Conservation (phyloP, 2,888 invertebrate species). For the Hymenopus coronatus region DNA sequence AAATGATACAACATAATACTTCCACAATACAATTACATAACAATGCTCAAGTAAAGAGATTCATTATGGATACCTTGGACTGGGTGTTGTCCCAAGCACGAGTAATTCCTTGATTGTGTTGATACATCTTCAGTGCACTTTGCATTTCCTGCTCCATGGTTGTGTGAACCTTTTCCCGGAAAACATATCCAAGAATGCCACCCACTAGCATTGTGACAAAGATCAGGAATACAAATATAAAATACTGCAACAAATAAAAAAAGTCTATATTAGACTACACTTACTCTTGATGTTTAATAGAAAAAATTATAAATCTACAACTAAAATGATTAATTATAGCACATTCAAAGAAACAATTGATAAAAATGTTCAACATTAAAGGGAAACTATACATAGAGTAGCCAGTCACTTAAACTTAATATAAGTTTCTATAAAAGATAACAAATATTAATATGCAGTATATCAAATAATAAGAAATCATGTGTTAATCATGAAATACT, state of each 20-base stretch:
- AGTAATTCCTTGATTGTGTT: conserved; percentile 65
- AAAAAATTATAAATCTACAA: too few relatives aligned
- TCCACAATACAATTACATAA: not conserved
- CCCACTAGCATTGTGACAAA: conserved; percentile 89
- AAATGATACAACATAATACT: not conserved
- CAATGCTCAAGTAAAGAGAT: not conserved
- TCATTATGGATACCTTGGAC: conserved; percentile 51
- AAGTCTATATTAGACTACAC: not conserved
- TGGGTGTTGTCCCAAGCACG: conserved; percentile 89
- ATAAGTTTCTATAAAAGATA: too few relatives aligned
- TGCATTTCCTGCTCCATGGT: conserved; percentile 77
- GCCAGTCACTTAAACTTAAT: too few relatives aligned
- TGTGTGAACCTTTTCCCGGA: conserved; percentile 75
- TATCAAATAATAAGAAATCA: too few relatives aligned
- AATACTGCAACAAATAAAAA: conserved; percentile 65
- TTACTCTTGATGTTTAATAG: not conserved
- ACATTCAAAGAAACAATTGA: too few relatives aligned
- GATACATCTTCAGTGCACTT: conserved; percentile 71
- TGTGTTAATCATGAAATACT: too few relatives aligned
- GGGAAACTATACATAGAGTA: too few relatives aligned
- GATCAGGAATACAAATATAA: conserved; percentile 81
- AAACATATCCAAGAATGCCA: conserved; percentile 87
- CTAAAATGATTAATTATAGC: too few relatives aligned
- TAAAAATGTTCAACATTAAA: too few relatives aligned
- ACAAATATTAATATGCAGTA: too few relatives aligned